phyloP scores from a whole-genome alignment of 2,888 invertebrate species.

The Platycheirus albimanus region DNA sequence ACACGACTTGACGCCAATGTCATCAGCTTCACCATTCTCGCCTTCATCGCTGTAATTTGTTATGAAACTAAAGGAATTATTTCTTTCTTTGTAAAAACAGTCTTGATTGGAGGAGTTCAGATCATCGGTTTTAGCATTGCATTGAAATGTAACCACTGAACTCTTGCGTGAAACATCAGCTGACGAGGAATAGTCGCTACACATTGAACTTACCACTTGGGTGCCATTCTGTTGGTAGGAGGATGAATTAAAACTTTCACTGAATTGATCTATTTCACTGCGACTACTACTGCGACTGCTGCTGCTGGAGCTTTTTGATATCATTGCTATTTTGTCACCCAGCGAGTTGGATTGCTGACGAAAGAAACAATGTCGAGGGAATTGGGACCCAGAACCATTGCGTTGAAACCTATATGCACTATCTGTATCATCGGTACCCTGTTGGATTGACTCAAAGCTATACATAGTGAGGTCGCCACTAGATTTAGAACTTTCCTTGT shows the following conservation, averaged over 20 bases:
- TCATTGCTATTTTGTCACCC: constrained; percentile 70
- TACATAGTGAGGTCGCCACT: constrained; percentile 82
- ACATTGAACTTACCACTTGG: constrained; percentile 76
- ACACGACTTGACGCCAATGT: constrained; percentile 27
- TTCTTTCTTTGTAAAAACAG: constrained; percentile 69
- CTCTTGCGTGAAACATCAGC: constrained; percentile 80
- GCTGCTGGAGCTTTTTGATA: constrained; percentile 54
- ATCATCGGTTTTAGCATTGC: constrained; percentile 42
- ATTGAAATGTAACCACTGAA: constrained; percentile 80
- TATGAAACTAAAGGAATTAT: constrained; percentile 68
- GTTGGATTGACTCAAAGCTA: constrained; percentile 77
- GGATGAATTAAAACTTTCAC: constrained; percentile 71
- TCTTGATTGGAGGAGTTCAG: constrained; percentile 34
- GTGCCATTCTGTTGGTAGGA: constrained; percentile 48
- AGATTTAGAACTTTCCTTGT: constrained; percentile 81
- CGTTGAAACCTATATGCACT: constrained; percentile 79
- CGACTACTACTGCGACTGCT: constrained; percentile 55
- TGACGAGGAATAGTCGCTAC: constrained; percentile 79
- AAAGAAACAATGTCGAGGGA: constrained; percentile 82
- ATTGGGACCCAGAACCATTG: constrained; percentile 82
- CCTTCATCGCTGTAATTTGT: constrained; percentile 52
- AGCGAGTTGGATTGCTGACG: constrained; percentile 77
- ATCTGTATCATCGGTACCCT: constrained; percentile 68
- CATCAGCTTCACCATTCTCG: constrained; percentile 37
- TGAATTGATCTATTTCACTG: constrained; percentile 67